Percentiles rank a stretch among this genome's conserved stretches.
phyloP scores from a whole-genome alignment of 2,797 vertebrate species.

The Poecilia picta region DNA sequence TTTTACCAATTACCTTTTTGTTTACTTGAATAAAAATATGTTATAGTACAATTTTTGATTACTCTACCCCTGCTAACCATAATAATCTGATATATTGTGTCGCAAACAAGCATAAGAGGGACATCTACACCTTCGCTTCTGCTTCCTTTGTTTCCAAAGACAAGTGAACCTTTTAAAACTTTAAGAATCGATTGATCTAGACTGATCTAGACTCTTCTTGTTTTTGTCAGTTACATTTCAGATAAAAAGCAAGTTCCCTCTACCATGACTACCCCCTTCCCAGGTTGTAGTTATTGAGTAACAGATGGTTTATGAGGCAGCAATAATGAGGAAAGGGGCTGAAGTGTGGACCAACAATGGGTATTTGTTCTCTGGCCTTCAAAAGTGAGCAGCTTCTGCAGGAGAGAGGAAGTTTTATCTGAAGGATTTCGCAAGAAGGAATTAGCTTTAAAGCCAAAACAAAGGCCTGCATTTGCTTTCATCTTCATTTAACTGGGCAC shows the following conservation, averaged over 20 bases:
- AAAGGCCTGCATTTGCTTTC: conserved; percentile 46
- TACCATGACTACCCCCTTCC: conserved; percentile 42
- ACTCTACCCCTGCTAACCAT: too few species aligned
- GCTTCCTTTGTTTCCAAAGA: not conserved
- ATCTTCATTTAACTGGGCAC: conserved; percentile 21
- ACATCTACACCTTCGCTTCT: not conserved
- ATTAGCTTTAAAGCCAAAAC: conserved; percentile 39
- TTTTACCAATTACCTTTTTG: too few species aligned
- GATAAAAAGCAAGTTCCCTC: conserved; percentile 25
- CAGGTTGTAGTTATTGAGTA: conserved; percentile 78
- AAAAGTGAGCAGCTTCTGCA: conserved; percentile 59
- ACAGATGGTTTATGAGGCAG: conserved; percentile 78
- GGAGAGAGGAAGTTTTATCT: conserved; percentile 62
- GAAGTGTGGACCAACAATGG: conserved; percentile 72
- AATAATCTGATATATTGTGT: not conserved
- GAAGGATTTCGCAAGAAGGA: conserved; percentile 54
- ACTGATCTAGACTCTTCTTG: too few species aligned
- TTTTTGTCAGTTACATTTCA: not conserved
- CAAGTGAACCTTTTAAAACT: not conserved
- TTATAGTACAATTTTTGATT: too few species aligned
- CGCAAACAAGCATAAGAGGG: not conserved
- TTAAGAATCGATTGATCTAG: not conserved
- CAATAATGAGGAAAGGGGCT: conserved; percentile 71
- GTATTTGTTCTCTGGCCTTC: conserved; percentile 75
- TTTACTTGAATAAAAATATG: too few species aligned